Evolutionary conservation across 2,888 invertebrate species (phyloP).

Genomic region (Pammene aurita): DNA sequence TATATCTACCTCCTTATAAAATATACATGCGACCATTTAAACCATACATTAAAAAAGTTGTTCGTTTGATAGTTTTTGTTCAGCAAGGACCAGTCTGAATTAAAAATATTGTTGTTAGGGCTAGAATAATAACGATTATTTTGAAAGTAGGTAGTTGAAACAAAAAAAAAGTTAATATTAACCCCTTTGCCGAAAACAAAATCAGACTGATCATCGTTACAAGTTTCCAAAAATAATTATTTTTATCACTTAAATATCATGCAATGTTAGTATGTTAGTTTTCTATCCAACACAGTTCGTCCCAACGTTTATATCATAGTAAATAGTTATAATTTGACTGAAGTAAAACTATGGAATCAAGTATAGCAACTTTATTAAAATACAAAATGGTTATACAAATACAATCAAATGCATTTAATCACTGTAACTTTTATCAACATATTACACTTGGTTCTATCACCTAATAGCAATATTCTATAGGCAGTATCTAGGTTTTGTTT

Average conservation of each 20-base stretch:
- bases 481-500: conserved; percentile 33
- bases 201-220: conserved; percentile 19
- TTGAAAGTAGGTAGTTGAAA: neutral
- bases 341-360: conserved; percentile 71
- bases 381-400: conserved; percentile 83
- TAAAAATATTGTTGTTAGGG: too few species aligned
- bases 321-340: conserved; percentile 23
- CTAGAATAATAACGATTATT: neutral
- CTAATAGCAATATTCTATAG: conserved; percentile 47
- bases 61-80: conserved; percentile 37
- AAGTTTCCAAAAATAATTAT: neutral
- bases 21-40: conserved; percentile 63
- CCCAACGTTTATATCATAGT: neutral
- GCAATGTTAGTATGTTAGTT: conserved; percentile 40
- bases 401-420: conserved; percentile 82
- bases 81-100: conserved; percentile 19
- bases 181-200: neutral
- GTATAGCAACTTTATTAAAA: conserved; percentile 84
- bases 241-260: conserved; percentile 20
- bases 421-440: conserved; percentile 75
- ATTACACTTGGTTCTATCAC: conserved; percentile 51
- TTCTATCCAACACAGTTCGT: conserved; percentile 4
- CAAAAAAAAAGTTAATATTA: neutral
- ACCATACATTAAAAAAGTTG: conserved; percentile 45
- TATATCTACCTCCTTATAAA: conserved; percentile 52